These are phyloP conservation scores for Charaxes varanes DNA, from an alignment of 1,140 invertebrate genomes.

Conservation along the genomic window DNA sequence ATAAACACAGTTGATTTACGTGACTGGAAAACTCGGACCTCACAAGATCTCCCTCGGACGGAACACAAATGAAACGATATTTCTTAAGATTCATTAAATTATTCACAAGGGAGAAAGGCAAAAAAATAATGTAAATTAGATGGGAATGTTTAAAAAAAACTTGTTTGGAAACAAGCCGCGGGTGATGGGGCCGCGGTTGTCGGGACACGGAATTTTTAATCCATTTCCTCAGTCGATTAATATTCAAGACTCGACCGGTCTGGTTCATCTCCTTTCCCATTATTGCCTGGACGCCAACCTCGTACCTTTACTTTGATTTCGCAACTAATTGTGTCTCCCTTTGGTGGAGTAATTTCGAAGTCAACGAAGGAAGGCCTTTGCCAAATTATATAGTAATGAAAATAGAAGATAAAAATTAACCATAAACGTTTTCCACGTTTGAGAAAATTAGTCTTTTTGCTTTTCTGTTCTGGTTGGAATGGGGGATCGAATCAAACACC, in stretches of 20 bases:
- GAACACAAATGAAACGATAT: constrained; percentile 42
- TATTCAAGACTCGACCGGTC: constrained; percentile 65
- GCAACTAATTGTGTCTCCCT: constrained; percentile 62
- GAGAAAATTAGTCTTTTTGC: no score
- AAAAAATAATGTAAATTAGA: constrained; percentile 70
- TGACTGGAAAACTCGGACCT: no score
- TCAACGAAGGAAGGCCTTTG: no score
- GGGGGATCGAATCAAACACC: no score
- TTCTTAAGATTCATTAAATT: constrained; percentile 69
- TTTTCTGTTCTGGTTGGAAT: no score
- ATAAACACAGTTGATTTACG: no score
- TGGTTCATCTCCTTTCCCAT: constrained; percentile 69
- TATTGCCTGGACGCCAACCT: constrained; percentile 60
- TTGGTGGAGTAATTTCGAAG: constrained; percentile 11
- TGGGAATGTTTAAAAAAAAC: constrained; percentile 66
- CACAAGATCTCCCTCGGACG: constrained; percentile 15
- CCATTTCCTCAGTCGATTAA: constrained; percentile 70
- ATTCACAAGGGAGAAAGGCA: constrained; percentile 60
- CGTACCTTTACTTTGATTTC: constrained; percentile 58
- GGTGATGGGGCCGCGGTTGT: constrained; percentile 54
- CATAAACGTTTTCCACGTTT: no score
- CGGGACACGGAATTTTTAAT: constrained; percentile 71
- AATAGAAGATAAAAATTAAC: no score
- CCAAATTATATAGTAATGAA: no score
- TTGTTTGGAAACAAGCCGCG: constrained; percentile 66